phyloP scores from a whole-genome alignment of 2,113 vertebrate species.

The Eulacestoma nigropectus region DNA sequence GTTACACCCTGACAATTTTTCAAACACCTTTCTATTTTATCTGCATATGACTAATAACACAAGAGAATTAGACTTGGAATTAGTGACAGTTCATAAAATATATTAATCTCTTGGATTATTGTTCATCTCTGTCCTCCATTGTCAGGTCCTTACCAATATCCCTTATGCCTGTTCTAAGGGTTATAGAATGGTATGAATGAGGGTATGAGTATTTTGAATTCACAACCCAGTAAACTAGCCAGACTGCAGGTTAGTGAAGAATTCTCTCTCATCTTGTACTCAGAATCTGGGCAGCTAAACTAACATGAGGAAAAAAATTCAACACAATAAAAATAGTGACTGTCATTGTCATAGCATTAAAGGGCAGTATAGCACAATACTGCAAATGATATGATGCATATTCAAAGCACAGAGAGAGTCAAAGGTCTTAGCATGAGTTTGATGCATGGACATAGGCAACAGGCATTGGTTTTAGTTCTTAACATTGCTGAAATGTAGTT shows the following conservation, averaged over 20 bases:
- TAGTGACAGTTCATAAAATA: neutral
- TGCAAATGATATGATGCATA: neutral
- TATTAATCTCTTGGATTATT: neutral
- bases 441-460: neutral
- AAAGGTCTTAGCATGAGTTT: neutral
- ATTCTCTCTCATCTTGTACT: neutral
- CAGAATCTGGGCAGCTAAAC: neutral
- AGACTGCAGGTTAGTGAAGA: neutral
- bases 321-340: neutral
- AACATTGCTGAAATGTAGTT: neutral
- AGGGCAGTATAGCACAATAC: neutral
- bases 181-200: neutral
- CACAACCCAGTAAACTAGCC: neutral
- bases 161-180: rapidly evolving
- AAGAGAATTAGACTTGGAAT: neutral
- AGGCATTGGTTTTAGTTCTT: neutral
- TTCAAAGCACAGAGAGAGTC: neutral
- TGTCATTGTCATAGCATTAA: neutral
- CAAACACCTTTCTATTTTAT: neutral
- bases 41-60: neutral
- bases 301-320: neutral
- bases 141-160: neutral
- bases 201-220: neutral
- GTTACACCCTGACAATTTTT: neutral
- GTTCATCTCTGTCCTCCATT: neutral